Percentiles rank a stretch among this genome's conserved stretches.
These are phyloP conservation scores for Epinephelus cyanopodus DNA, from an alignment of 2,113 vertebrate species.

Conservation along the genomic window DNA sequence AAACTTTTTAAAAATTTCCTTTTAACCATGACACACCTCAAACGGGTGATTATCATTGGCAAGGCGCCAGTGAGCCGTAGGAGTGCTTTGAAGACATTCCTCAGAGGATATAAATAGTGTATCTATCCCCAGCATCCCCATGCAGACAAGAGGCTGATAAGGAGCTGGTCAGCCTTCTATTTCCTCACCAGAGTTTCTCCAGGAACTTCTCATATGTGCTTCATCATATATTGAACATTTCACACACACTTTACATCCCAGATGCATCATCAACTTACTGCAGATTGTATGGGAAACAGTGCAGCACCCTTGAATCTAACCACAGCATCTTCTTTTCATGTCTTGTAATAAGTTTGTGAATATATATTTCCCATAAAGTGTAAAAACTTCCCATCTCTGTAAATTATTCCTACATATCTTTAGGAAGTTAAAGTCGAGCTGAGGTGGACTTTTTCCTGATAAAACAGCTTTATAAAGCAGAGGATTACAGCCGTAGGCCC, in stretches of 20 bases:
- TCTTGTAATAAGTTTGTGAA: neutral
- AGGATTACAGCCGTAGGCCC: constrained; percentile 26
- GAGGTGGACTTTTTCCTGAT: neutral
- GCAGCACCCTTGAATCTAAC: neutral
- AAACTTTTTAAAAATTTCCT: constrained; percentile 14
- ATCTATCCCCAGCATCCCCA: constrained; percentile 57
- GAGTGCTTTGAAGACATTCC: constrained; percentile 81
- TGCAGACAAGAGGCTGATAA: constrained; percentile 67
- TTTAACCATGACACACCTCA: constrained; percentile 50
- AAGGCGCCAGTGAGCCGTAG: constrained; percentile 59
- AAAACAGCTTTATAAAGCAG: constrained; percentile 25
- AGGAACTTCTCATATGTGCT: neutral
- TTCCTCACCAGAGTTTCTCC: constrained; percentile 43
- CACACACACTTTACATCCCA: constrained; percentile 18
- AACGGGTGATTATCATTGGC: constrained; percentile 72
- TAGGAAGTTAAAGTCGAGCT: neutral
- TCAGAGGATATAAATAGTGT: constrained; percentile 81
- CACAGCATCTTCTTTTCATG: constrained; percentile 4
- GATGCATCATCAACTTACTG: constrained; percentile 3
- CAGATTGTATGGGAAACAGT: constrained; percentile 26
- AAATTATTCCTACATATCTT: neutral
- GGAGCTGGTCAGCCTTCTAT: constrained; percentile 43
- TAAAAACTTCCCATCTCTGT: neutral
- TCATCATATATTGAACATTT: constrained; percentile 25
- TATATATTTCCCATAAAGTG: neutral